Conservation (phyloP, 2,113 vertebrate genomes). For the Tauraco erythrolophus region DNA sequence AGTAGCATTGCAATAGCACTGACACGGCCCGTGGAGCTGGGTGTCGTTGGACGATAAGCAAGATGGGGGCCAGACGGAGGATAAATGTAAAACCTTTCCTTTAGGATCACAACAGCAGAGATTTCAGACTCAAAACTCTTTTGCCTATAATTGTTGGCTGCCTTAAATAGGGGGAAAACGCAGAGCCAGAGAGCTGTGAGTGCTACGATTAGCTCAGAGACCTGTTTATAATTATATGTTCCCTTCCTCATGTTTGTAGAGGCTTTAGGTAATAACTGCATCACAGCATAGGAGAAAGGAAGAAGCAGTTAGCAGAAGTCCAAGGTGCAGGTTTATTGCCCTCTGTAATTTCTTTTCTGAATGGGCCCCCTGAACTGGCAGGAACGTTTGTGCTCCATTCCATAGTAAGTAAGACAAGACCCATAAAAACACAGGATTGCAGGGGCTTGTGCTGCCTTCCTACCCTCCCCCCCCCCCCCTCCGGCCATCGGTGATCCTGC, state of each 20-base stretch:
- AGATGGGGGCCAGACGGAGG: not conserved
- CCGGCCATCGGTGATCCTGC: not conserved
- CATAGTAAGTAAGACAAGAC: not conserved
- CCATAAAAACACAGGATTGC: not conserved
- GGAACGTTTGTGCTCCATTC: not conserved
- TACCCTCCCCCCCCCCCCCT: rapidly evolving
- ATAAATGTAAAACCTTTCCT: not conserved
- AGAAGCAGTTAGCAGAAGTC: not conserved
- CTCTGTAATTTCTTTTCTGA: not conserved
- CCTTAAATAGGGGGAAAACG: not conserved
- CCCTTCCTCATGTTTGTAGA: not conserved
- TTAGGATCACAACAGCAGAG: not conserved
- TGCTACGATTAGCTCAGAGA: not conserved
- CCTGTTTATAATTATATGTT: not conserved
- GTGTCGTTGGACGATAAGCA: not conserved
- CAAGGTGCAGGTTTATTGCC: slow-evolving; percentile 31
- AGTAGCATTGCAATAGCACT: not conserved
- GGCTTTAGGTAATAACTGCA: not conserved
- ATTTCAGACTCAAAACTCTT: not conserved
- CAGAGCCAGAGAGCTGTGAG: not conserved
- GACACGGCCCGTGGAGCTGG: not conserved
- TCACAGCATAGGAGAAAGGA: not conserved
- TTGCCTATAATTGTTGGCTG: not conserved
- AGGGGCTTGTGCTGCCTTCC: not conserved
- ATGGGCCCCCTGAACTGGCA: not conserved